Evolutionary conservation across 2,113 vertebrate genomes (phyloP), one percentile per base, ranked within the genome.

Genomic region (Stigmatopora argus): DNA sequence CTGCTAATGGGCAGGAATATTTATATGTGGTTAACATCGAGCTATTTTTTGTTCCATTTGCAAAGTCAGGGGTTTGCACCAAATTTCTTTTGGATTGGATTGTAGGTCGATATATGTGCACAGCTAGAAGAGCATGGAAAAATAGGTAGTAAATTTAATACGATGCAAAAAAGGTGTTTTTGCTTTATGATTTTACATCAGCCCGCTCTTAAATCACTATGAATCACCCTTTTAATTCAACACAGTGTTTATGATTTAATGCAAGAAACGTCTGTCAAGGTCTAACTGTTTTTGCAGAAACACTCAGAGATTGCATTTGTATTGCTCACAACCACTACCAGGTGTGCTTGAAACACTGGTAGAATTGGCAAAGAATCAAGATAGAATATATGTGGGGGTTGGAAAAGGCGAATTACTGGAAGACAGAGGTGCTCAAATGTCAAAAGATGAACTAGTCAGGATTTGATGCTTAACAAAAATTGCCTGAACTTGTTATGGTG

Each of bases 321-420:
- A 87, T 86, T 83, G 80, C 83, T 78, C 69, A 78, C 90, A 91
- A 91, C 82, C 85, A 87, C 82, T 84, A 88, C 85, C 90, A 92
- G 88, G 88, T 91, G 91, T 77, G 61, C 77, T 74, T 82, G 74
- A 71, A 85, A 80, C 82, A 64, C 64, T 86, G 79, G 85, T 62
- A 56, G 79, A 80, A 77, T 75, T 90, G 88, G 82, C 84, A 83
- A 71, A 63, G 59, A 83, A 81, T 87, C 77, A 86, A 67, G 61
- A 78, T 51, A 15, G 61, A 67, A 67, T 77, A 67, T 31, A 31
- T 31, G 26, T 3, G 2, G 26, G 26, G 26, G 71, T 63, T 21
- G 69, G 19, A n/a, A 31, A 57, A 62, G 70, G 62, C 57, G 49
- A 74, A 57, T 70, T 14, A 72, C 52, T 69, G 63, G 74, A 73